Evolutionary conservation across 2,888 invertebrate species (phyloP), one percentile per base, ranked within the genome.

Genomic region (Elgonia sp.): DNA sequence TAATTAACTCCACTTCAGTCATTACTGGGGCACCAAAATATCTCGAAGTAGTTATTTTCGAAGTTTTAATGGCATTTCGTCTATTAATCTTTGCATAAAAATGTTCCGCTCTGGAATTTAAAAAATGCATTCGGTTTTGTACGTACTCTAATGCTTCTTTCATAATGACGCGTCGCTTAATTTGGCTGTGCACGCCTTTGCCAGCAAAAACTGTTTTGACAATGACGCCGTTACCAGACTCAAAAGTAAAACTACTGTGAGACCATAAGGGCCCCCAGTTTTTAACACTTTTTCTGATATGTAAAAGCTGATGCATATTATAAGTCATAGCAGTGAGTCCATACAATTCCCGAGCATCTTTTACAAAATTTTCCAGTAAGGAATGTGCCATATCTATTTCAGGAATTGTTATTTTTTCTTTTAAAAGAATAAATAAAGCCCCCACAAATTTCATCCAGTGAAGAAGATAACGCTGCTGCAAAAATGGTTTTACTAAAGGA

Each of bases 141-240:
- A 29, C 29, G 29, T 29, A 29, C 29, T 29, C 29, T 29, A 29
- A 29, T 20, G 77, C 65, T 9, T 10, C 0, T 63, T 77, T 20
- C 65, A 65, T 77, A 0, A 77, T 10, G 6, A 65, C 21, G 53
- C 8, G 53, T 20, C 77, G 2, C 65, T 65, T 76, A 16, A 86
- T 77, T 86, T 86, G 86, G 3, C 72, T 70, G 9, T 65, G 46
- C n/a, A 87, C 75, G 6, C 83, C 83, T 4, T 83, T 87, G 5
- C 73, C 86, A 5, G 86, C 70, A 42, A 77, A 73, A 10, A 82
- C 60, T 37, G 50, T 42, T 50, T 81, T 86, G 4, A 75, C 14
- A 18, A 87, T 16, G 18, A 67, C 40, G 40, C 69, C 63, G 53
- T 85, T 88, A 12, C 46, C 69, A 57, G 69, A 50, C 53, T 89